Conservation (phyloP, 2,888 invertebrate genomes). For the Synergus japonicus region DNA sequence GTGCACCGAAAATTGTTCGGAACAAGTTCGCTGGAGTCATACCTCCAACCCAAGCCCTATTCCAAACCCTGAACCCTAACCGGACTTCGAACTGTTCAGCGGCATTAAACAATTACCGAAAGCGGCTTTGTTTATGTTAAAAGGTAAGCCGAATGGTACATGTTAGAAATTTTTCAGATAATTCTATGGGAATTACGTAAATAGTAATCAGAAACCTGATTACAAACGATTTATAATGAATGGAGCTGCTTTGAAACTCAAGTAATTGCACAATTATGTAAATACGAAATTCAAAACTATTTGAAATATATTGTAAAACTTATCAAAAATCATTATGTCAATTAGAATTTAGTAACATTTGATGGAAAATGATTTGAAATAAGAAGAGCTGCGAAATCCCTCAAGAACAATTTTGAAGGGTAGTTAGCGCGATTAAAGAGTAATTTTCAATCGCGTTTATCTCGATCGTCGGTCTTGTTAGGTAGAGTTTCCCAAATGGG, state of each 20-base stretch:
- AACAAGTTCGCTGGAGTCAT: conserved; percentile 60
- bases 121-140: background rate
- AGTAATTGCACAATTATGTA: too few relatives aligned
- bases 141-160: background rate
- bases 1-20: conserved; percentile 65
- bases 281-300: too few relatives aligned
- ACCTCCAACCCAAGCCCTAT: conserved; percentile 7
- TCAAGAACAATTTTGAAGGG: conserved; percentile 43
- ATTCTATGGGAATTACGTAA: too few relatives aligned
- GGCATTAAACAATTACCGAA: background rate
- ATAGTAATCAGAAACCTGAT: too few relatives aligned
- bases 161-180: too few relatives aligned
- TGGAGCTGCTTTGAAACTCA: too few relatives aligned
- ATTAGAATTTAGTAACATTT: too few relatives aligned
- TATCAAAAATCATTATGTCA: too few relatives aligned
- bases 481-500: background rate
- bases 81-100: background rate
- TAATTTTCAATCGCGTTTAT: conserved; percentile 47
- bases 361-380: too few relatives aligned
- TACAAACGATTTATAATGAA: too few relatives aligned
- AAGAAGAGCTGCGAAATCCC: background rate
- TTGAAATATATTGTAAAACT: too few relatives aligned
- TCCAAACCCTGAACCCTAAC: background rate
- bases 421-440: conserved; percentile 58
- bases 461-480: conserved; percentile 20